Percentiles rank a stretch among this genome's conserved stretches.
Evolutionary conservation across 2,797 vertebrate genomes (phyloP).

Genomic region (Parambassis ranga): DNA sequence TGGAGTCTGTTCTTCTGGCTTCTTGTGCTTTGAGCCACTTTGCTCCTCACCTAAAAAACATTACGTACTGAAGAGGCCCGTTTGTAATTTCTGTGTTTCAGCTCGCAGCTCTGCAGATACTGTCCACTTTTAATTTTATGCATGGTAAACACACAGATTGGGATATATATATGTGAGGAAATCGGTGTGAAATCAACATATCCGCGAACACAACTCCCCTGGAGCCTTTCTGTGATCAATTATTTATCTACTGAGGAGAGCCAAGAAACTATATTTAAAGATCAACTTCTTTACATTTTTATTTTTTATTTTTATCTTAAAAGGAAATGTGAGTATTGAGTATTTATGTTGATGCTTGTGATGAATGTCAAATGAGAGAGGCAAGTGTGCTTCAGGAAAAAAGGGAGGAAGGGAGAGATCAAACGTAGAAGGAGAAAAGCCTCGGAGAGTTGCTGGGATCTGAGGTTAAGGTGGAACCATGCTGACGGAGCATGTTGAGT

Average conservation of each 20-base stretch:
- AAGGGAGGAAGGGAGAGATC: constrained; percentile 21
- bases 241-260: constrained; percentile 67
- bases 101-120: constrained; percentile 24
- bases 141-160: constrained; percentile 63
- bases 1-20: background rate
- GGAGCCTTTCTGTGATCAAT: constrained; percentile 66
- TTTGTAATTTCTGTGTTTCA: constrained; percentile 37
- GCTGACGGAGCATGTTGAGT: constrained; percentile 63
- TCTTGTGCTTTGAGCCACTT: constrained; percentile 16
- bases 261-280: constrained; percentile 70
- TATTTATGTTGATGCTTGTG: constrained; percentile 57
- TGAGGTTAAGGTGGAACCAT: constrained; percentile 67
- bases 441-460: constrained; percentile 55
- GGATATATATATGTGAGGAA: constrained; percentile 55
- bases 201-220: constrained; percentile 52
- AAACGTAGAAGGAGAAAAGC: constrained; percentile 33
- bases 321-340: constrained; percentile 57
- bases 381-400: constrained; percentile 21
- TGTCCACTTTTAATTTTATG: constrained; percentile 66
- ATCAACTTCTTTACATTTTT: constrained; percentile 53
- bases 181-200: constrained; percentile 73
- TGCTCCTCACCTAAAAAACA: constrained; percentile 8
- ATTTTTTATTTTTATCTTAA: constrained; percentile 49
- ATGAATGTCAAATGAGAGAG: constrained; percentile 54
- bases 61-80: constrained; percentile 4